Percentiles rank a stretch among this genome's conserved stretches.
These are phyloP conservation scores for Danaus chrysippus DNA, from an alignment of 2,888 invertebrate genomes.

Conservation along the genomic window DNA sequence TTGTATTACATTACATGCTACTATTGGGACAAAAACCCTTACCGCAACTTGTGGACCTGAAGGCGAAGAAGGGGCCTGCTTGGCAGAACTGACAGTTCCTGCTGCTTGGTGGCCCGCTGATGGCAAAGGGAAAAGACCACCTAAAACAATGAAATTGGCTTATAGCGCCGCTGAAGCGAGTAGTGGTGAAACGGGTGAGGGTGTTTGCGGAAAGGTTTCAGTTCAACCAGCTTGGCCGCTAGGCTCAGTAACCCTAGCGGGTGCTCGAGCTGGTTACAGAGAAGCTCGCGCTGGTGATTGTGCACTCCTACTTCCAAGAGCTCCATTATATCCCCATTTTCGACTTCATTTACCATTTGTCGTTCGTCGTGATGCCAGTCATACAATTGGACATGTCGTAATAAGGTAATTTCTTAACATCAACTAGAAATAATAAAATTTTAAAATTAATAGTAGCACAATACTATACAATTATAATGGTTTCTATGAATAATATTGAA, in stretches of 20 bases:
- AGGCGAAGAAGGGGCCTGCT: conserved; percentile 94
- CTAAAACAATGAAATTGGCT: conserved; percentile 87
- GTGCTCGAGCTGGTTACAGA: conserved; percentile 89
- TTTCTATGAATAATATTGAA: background rate
- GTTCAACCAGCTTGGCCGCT: conserved; percentile 84
- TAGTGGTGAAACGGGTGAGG: conserved; percentile 81
- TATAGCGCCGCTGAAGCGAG: conserved; percentile 94
- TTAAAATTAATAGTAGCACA: background rate
- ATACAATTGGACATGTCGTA: conserved; percentile 87
- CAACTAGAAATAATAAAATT: background rate
- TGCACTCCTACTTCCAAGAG: conserved; percentile 91
- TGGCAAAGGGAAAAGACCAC: conserved; percentile 81
- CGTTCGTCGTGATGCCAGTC: conserved; percentile 84
- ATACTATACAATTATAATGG: background rate
- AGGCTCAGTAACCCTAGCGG: conserved; percentile 84
- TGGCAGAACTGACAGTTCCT: conserved; percentile 92
- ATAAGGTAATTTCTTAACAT: conserved; percentile 82
- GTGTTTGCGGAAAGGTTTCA: conserved; percentile 84
- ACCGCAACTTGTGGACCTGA: conserved; percentile 96
- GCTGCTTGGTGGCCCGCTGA: conserved; percentile 94
- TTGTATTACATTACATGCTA: conserved; percentile 89
- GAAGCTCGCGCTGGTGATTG: conserved; percentile 91
- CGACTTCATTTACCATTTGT: conserved; percentile 95
- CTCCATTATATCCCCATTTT: conserved; percentile 92
- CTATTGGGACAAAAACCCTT: conserved; percentile 79